Base-by-base conservation (phyloP, 2,797 vertebrate genomes). In the Tokudaia muenninki region DNA sequence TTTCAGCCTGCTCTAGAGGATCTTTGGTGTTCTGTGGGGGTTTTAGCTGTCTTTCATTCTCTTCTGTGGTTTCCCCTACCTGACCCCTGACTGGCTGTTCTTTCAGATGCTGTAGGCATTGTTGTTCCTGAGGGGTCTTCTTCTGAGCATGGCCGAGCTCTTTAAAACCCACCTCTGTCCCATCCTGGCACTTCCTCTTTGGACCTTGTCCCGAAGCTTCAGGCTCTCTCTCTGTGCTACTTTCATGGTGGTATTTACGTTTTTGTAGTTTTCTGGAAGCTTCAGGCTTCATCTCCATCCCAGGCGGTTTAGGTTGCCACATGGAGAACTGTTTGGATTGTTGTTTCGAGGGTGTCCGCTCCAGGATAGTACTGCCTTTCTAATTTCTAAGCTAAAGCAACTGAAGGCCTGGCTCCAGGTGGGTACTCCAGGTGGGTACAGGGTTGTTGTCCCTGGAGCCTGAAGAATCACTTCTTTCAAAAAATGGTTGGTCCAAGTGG, bases 41-140 rank as follows among this genome's bases (percentile, higher is more conserved):
- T 37, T 75, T 41, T 7, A 31, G 52, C 13, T 17, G 19, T 19
- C 8, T 59, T 57, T 14, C 1, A 31, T 16, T 29, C n/a, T 52
- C 52, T 52, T 52, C 52, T 2, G 1, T 0, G 16, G 24, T 1
- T 14, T 44, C 2, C 52, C 0, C 1, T 31, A 8, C 6, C 52
- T 31, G n/a, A 21, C 16, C 14, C 16, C 75, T 57, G 14, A 10
- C 8, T 1, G 0, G n/a, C 8, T 59, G 31, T n/a, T 59, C 24
- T 31, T n/a, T 52, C 22, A 1, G 61, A 50, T 52, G 19, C 29
- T 24, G 52, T 12, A 29, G 5, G 2, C 31, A 50, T 55, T 21
- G 11, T 8, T 87, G 84, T 5, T 55, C 34, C 84, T 29, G 34
- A 16, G 24, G 14, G 37, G 26, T 8, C 24, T 24, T 75, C n/a